Evolutionary conservation across 2,888 invertebrate genomes (phyloP).

Genomic region (Pimpla rufipes): DNA sequence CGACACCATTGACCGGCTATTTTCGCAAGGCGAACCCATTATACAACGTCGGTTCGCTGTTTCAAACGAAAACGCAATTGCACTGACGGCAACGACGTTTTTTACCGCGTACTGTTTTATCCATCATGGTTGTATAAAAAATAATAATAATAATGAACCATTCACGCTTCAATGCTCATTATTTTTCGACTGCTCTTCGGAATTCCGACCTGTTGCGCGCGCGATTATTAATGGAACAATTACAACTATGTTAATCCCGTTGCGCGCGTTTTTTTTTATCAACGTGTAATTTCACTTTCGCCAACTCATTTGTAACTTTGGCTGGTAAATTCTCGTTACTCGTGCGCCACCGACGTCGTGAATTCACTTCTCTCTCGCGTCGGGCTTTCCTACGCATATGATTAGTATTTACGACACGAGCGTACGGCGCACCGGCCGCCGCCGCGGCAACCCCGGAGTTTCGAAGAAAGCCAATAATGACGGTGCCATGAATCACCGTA

Average conservation of each 20-base stretch:
- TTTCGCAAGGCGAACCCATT: neutral
- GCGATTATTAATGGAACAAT: neutral
- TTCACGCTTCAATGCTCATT: neutral
- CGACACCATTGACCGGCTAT: no score
- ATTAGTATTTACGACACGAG: conserved; percentile 65
- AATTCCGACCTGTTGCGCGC: neutral
- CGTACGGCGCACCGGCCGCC: conserved; percentile 23
- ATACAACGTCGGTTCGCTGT: neutral
- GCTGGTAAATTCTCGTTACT: conserved; percentile 62
- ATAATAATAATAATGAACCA: no score
- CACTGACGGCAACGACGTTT: no score
- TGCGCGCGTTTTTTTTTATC: neutral
- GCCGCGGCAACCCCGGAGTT: conserved; percentile 46
- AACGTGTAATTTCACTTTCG: conserved; percentile 47
- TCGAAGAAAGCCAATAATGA: conserved; percentile 63
- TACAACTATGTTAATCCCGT: neutral
- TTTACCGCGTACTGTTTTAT: no score
- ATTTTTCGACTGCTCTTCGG: neutral
- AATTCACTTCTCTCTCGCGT: conserved; percentile 59
- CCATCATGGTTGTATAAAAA: no score
- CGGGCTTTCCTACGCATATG: conserved; percentile 55
- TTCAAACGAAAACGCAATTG: no score
- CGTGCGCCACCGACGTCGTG: conserved; percentile 18
- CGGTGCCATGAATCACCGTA: conserved; percentile 57
- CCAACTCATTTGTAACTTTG: conserved; percentile 62